Evolutionary conservation across 2,797 vertebrate genomes (phyloP).

Genomic region (Malacoraja senta): DNA sequence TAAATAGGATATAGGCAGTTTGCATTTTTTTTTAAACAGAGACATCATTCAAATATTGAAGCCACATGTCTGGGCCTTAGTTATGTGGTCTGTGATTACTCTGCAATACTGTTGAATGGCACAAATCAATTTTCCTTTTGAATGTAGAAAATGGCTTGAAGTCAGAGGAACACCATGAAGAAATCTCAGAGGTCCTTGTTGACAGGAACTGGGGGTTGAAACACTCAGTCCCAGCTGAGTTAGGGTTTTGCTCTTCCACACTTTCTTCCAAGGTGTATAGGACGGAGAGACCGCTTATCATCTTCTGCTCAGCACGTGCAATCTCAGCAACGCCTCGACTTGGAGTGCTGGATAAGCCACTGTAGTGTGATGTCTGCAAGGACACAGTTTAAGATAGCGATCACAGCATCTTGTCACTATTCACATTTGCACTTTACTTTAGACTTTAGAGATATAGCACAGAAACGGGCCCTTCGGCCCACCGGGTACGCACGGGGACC

Average conservation of each 20-base stretch:
- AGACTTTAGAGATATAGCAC: too few species aligned
- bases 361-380: constrained; percentile 35
- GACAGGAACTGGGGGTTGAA: constrained; percentile 25
- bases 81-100: constrained; percentile 20
- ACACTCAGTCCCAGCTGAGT: constrained; percentile 32
- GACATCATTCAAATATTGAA: constrained; percentile 1
- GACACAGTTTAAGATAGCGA: background rate
- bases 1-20: background rate
- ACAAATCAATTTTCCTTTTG: constrained; percentile 7
- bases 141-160: constrained; percentile 25
- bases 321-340: constrained; percentile 23
- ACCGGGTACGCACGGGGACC: too few species aligned
- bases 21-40: background rate
- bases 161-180: constrained; percentile 19
- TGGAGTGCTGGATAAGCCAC: constrained; percentile 33
- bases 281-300: background rate
- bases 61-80: background rate
- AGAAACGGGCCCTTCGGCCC: too few species aligned
- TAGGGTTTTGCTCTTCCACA: constrained; percentile 17
- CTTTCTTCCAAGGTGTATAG: constrained; percentile 10
- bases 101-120: constrained; percentile 30
- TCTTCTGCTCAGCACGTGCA: background rate
- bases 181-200: constrained; percentile 12
- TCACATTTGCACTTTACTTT: background rate
- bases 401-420: background rate